Evolutionary conservation across 2,113 vertebrate species (phyloP), one percentile per base, ranked within the genome.

Genomic region (Chaetops frenatus): DNA sequence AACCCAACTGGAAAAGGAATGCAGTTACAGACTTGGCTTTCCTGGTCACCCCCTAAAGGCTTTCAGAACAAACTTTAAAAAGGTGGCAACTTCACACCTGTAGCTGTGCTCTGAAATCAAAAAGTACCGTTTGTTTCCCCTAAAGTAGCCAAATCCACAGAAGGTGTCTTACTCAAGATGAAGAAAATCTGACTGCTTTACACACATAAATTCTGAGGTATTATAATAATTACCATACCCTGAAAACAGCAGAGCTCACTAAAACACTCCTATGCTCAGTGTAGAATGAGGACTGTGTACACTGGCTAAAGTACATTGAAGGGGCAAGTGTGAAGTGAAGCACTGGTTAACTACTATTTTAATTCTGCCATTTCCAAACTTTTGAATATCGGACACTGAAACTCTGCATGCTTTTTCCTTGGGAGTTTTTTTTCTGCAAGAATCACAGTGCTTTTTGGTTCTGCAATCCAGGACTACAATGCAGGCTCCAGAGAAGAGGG

Each of bases 281-380:
- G 10, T 4, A 60, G 60, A 25, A 57, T 24, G 7, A 44, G 40
- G 24, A 48, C 40, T 35, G 13, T 3, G 45, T 11, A 50, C 12
- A 10, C 0, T 19, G 45, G 51, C 47, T 62, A 1, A 35, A 56
- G 42, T 6, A 67, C 4, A 4, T 0, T 27, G n/a, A 81, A 87
- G n/a, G 15, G 5, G 29, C 27, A 74, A 78, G 14, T 1, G 7
- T 31, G 21, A 95, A 58, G 48, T 2, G 13, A 86, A 65, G 36
- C 22, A 58, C 50, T 24, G 5, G 9, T 28, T 69, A 76, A 38
- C 53, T 47, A 38, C 19, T 72, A 50, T 71, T 74, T 72, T 28
- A 88, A 66, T 44, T 54, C 22, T 42, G 14, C 14, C 14, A 42
- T 60, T 83, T 62, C 28, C 35, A 70, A 54, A 13, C 15, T 82